These are phyloP conservation scores for Rhizomys pruinosus DNA, from an alignment of 2,113 vertebrate species.

Conservation along the genomic window DNA sequence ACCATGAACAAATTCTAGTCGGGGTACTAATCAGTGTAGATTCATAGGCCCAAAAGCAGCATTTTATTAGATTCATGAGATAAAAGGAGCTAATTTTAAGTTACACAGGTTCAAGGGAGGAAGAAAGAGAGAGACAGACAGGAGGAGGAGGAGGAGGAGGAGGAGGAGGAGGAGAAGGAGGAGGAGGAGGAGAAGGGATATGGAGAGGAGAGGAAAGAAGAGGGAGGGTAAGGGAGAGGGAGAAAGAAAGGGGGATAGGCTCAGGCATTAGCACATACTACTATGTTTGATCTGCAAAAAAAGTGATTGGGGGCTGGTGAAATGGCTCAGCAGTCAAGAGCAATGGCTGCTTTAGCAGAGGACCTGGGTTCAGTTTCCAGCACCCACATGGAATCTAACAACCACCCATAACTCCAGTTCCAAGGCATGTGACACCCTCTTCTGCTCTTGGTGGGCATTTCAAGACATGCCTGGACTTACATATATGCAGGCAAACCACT, in stretches of 20 bases:
- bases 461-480: too few relatives aligned
- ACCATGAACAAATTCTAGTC: not conserved
- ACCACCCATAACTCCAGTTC: too few relatives aligned
- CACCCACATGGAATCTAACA: too few relatives aligned
- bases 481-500: too few relatives aligned
- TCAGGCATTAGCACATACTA: not conserved
- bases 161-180: not conserved
- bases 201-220: not conserved
- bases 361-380: too few relatives aligned
- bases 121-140: too few relatives aligned
- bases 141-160: not conserved
- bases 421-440: too few relatives aligned
- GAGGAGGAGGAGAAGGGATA: rapidly evolving
- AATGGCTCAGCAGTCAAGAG: too few relatives aligned
- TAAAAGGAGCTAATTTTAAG: not conserved
- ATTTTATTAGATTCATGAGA: not conserved
- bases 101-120: not conserved
- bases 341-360: too few relatives aligned
- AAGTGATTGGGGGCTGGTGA: too few relatives aligned
- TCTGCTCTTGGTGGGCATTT: too few relatives aligned
- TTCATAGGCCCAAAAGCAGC: not conserved
- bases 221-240: rapidly evolving
- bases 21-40: not conserved
- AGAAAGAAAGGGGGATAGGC: not conserved
- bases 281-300: constrained; percentile 4